These are phyloP conservation scores for Illadopsis cleaveri DNA, from an alignment of 2,113 vertebrate species.

Conservation along the genomic window DNA sequence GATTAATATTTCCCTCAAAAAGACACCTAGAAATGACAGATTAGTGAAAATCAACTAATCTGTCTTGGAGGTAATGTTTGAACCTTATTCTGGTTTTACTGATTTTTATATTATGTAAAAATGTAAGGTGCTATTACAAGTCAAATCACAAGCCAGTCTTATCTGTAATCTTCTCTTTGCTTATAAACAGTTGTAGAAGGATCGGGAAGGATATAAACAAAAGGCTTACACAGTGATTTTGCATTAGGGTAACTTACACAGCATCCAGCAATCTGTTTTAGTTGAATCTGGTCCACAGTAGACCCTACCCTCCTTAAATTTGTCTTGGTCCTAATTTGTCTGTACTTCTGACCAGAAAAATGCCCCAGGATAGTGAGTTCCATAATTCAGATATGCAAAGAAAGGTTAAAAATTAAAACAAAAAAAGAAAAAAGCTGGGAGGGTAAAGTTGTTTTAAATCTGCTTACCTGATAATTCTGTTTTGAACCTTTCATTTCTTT, in stretches of 20 bases:
- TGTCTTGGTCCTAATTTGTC: neutral
- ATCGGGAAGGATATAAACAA: neutral
- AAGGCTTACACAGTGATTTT: neutral
- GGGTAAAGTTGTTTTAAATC: neutral
- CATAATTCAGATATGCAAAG: neutral
- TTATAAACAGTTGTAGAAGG: neutral
- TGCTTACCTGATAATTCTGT: neutral
- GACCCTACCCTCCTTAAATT: neutral
- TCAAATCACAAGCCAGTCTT: neutral
- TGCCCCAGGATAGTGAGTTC: neutral
- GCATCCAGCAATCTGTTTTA: neutral
- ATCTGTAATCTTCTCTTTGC: slow-evolving; percentile 30
- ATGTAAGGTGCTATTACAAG: slow-evolving; percentile 10
- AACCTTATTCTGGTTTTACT: neutral
- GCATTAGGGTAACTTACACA: neutral
- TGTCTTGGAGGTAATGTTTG: neutral
- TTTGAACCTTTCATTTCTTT: neutral
- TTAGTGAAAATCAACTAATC: neutral
- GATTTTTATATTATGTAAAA: neutral
- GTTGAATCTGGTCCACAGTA: neutral
- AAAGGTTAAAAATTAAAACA: neutral
- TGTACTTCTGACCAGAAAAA: neutral
- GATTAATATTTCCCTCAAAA: neutral
- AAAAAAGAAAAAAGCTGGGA: neutral
- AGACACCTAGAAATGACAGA: neutral